phyloP scores from a whole-genome alignment of 2,113 vertebrate species.

The Erinaceus europaeus region DNA sequence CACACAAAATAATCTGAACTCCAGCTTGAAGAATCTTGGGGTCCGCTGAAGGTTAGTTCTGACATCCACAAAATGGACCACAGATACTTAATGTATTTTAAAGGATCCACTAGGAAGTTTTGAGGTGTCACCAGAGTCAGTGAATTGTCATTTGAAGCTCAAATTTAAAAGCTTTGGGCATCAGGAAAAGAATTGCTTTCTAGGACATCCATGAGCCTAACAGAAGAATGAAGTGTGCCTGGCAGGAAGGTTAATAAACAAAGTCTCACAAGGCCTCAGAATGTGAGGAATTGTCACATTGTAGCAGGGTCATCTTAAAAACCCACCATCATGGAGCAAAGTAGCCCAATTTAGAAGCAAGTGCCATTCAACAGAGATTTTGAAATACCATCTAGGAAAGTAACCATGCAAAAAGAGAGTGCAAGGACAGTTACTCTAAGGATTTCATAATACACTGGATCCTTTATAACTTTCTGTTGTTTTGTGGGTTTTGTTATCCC shows the following conservation, averaged over 20 bases:
- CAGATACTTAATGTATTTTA: neutral
- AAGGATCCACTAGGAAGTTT: neutral
- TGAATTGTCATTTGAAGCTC: neutral
- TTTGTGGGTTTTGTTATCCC: neutral
- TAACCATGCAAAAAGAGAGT: neutral
- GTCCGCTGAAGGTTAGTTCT: neutral
- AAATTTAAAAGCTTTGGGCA: neutral
- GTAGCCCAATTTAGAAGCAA: neutral
- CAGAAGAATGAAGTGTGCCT: neutral
- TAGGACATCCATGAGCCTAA: neutral
- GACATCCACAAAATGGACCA: neutral
- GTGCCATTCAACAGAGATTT: neutral
- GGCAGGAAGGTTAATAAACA: neutral
- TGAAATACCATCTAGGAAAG: neutral
- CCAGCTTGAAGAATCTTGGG: neutral
- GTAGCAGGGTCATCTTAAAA: neutral
- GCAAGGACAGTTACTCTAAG: neutral
- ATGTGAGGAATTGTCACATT: neutral
- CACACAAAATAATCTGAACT: neutral
- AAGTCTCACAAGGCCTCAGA: neutral
- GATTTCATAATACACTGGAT: neutral
- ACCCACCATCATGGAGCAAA: neutral
- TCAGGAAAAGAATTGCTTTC: neutral
- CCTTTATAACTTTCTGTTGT: neutral
- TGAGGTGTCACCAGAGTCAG: neutral